These are phyloP conservation scores for Sialia sialis DNA, from an alignment of 2,113 vertebrate genomes.

Conservation along the genomic window DNA sequence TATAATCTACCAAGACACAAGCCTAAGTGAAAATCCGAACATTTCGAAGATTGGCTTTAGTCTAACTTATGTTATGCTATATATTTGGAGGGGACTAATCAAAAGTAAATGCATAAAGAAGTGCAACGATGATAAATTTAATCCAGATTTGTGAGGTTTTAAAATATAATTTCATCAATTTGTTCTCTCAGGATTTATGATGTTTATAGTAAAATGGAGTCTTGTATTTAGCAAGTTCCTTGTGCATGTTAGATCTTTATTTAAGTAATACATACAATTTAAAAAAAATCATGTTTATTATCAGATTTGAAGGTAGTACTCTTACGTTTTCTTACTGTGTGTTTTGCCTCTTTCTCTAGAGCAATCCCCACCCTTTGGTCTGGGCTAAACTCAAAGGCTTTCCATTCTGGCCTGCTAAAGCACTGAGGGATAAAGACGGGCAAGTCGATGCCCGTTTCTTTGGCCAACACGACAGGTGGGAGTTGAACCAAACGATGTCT, in stretches of 20 bases:
- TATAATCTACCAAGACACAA: neutral
- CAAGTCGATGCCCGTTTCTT: slow-evolving; percentile 98
- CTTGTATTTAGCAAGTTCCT: neutral
- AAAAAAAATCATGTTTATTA: neutral
- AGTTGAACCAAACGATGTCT: neutral
- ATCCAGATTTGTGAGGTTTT: neutral
- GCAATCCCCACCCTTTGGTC: slow-evolving; percentile 94
- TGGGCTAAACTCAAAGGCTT: slow-evolving; percentile 99
- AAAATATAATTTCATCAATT: neutral
- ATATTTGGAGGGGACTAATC: neutral
- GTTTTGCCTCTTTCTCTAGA: slow-evolving; percentile 77
- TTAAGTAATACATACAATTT: neutral
- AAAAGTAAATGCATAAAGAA: neutral
- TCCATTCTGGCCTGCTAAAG: slow-evolving; percentile 99
- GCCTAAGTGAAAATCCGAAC: neutral
- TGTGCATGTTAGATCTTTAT: neutral
- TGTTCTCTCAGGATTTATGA: neutral
- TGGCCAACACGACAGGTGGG: slow-evolving; percentile 96
- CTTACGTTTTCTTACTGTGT: slow-evolving; percentile 3
- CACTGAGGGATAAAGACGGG: slow-evolving; percentile 93
- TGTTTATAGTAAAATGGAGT: neutral
- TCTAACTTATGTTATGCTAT: fast-evolving
- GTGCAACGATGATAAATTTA: fast-evolving
- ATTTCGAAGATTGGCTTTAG: neutral
- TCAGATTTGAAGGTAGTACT: neutral